These are phyloP conservation scores for Dasyurus viverrinus DNA, from an alignment of 2,113 vertebrate species.

Conservation along the genomic window DNA sequence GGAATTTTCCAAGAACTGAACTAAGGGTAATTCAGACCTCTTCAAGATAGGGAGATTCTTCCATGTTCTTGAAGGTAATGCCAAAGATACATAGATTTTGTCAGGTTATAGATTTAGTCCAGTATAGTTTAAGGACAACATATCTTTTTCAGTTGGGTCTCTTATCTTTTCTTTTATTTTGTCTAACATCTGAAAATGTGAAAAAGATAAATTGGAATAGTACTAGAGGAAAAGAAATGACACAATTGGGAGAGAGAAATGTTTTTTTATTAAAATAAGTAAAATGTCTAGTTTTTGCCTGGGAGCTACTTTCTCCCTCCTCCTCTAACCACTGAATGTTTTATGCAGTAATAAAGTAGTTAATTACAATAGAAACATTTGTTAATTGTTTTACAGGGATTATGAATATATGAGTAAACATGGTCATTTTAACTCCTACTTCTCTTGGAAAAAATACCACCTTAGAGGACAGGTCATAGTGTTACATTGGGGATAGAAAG, in stretches of 20 bases:
- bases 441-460: conserved; percentile 46
- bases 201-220: background rate
- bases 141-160: background rate
- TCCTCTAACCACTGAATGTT: background rate
- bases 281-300: conserved; percentile 16
- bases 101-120: background rate
- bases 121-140: background rate
- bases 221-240: background rate
- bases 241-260: background rate
- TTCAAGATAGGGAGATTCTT: background rate
- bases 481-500: background rate
- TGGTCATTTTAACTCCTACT: background rate
- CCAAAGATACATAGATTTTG: background rate
- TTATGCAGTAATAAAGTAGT: background rate
- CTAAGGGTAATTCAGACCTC: background rate
- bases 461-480: conserved; percentile 33
- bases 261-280: conserved; percentile 3
- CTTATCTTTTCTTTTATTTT: conserved; percentile 4
- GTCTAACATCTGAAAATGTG: conserved; percentile 11
- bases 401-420: background rate
- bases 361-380: background rate
- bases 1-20: background rate
- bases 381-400: conserved; percentile 41
- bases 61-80: background rate
- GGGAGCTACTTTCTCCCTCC: background rate